These are phyloP conservation scores for Mallateleia sp. DNA, from an alignment of 2,888 invertebrate species.

Conservation along the genomic window DNA sequence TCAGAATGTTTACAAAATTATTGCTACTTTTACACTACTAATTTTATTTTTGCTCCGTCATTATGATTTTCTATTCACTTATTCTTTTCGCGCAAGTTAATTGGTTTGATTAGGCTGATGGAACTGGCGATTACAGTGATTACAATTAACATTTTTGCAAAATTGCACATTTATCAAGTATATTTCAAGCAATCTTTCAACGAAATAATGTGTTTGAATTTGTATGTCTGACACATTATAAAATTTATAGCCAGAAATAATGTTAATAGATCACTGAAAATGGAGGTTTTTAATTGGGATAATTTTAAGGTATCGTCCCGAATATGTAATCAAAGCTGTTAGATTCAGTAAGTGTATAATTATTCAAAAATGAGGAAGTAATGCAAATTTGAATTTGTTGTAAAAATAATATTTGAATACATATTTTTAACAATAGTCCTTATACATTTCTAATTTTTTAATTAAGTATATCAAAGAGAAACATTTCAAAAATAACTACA, in stretches of 20 bases:
- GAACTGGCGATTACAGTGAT: slow-evolving; percentile 28
- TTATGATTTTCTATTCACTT: slow-evolving; percentile 35
- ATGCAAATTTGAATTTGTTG: too few relatives aligned
- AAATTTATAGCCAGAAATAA: slow-evolving; percentile 24
- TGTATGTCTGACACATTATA: background rate
- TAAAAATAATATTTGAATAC: too few relatives aligned
- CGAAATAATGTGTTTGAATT: slow-evolving; percentile 23
- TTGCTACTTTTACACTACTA: background rate
- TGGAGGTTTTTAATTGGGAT: background rate
- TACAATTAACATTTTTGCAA: slow-evolving; percentile 46
- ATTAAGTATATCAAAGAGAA: too few relatives aligned
- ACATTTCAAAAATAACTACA: too few relatives aligned
- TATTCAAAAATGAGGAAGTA: too few relatives aligned
- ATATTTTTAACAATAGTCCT: too few relatives aligned
- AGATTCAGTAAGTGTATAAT: too few relatives aligned
- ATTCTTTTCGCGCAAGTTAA: slow-evolving; percentile 14
- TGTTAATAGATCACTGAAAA: slow-evolving; percentile 8
- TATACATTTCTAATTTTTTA: too few relatives aligned
- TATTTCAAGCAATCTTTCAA: slow-evolving; percentile 22
- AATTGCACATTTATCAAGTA: slow-evolving; percentile 34
- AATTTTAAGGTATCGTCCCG: too few relatives aligned
- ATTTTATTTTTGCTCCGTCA: slow-evolving; percentile 21
- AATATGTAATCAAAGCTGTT: too few relatives aligned
- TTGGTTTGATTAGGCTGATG: slow-evolving; percentile 31
- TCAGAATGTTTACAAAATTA: background rate